phyloP scores from a whole-genome alignment of 2,888 invertebrate genomes.

The Aphelenchoides bicaudatus region DNA sequence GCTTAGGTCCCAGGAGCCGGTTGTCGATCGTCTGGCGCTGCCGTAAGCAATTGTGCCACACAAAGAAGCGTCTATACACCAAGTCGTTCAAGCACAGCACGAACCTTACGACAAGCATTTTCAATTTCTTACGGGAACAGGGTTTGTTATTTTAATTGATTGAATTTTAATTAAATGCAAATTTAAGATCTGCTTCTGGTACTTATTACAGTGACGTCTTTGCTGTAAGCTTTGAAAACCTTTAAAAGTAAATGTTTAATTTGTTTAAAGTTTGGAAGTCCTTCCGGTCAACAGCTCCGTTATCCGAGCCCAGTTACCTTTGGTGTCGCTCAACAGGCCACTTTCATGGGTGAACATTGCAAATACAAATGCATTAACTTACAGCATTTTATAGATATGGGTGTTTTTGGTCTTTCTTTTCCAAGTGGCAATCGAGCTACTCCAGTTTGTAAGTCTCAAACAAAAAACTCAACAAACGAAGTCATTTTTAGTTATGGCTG shows the following conservation, averaged over 20 bases:
- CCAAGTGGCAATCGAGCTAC: not conserved
- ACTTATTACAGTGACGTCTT: constrained; percentile 11
- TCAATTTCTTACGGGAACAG: constrained; percentile 9
- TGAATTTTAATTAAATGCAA: constrained; percentile 3
- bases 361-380: not conserved
- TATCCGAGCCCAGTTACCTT: constrained; percentile 11
- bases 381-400: too few species aligned
- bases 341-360: constrained; percentile 5
- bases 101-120: not conserved
- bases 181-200: constrained; percentile 7
- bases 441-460: too few species aligned
- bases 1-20: constrained; percentile 14
- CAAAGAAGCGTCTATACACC: constrained; percentile 3
- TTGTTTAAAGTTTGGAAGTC: not conserved
- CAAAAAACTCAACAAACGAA: too few species aligned
- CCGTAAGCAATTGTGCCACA: not conserved
- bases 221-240: constrained; percentile 1
- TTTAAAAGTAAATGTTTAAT: not conserved
- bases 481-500: too few species aligned
- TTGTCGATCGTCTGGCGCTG: not conserved
- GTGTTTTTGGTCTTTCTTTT: constrained; percentile 12
- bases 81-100: not conserved
- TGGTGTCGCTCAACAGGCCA: constrained; percentile 14
- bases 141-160: not conserved
- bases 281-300: not conserved